Evolutionary conservation across 2,113 vertebrate species (phyloP).

Genomic region (Barbus barbus): DNA sequence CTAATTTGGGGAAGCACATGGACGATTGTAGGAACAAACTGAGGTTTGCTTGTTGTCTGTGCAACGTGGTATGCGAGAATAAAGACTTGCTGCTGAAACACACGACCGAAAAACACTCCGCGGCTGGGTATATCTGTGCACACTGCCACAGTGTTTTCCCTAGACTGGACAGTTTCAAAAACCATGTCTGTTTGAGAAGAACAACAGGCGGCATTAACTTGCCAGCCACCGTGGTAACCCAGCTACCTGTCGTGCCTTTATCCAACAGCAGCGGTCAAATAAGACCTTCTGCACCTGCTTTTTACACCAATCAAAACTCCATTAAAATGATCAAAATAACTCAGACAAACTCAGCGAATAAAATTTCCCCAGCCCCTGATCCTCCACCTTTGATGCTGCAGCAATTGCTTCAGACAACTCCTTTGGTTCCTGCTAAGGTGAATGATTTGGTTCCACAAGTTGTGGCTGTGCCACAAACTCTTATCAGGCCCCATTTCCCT

Average conservation of each 20-base stretch:
- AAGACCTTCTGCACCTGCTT: conserved; percentile 55
- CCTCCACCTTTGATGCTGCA: neutral
- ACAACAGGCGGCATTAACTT: neutral
- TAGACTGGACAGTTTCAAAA: conserved; percentile 39
- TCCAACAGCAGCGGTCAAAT: conserved; percentile 59
- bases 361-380: neutral
- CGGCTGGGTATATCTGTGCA: conserved; percentile 59
- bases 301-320: neutral
- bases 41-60: conserved; percentile 56
- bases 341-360: neutral
- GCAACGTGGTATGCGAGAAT: conserved; percentile 52
- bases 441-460: conserved; percentile 8
- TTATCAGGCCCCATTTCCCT: conserved; percentile 13
- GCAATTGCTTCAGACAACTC: neutral
- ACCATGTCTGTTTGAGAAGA: conserved; percentile 62
- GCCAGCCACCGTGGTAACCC: neutral
- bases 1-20: conserved; percentile 56
- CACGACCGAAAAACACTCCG: conserved; percentile 53
- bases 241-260: conserved; percentile 5
- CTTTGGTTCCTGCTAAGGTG: conserved; percentile 17
- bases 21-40: conserved; percentile 48
- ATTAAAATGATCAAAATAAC: neutral
- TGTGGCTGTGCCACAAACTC: conserved; percentile 19
- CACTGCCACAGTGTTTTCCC: conserved; percentile 68
- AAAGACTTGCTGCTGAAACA: conserved; percentile 57